These are phyloP conservation scores for Coecobrya sp. DNA, from an alignment of 2,888 invertebrate genomes.

Conservation along the genomic window DNA sequence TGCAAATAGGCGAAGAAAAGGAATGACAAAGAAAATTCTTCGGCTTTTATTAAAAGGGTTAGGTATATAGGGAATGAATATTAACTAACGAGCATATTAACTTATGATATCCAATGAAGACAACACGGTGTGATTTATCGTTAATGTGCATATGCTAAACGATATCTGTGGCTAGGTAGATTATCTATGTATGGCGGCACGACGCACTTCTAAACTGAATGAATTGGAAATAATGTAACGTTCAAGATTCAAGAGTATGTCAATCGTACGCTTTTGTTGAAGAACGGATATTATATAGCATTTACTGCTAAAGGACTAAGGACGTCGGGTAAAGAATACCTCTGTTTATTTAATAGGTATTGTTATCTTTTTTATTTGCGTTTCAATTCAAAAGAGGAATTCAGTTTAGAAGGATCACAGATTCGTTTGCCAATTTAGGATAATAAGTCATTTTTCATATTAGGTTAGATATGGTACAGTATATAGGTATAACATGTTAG, in stretches of 20 bases:
- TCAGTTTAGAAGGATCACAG: conserved; percentile 19
- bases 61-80: not conserved
- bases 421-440: conserved; percentile 66
- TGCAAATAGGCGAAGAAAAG: conserved; percentile 52
- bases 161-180: not conserved
- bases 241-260: not conserved
- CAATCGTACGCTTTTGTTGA: not conserved
- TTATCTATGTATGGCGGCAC: not conserved
- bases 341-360: not conserved
- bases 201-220: conserved; percentile 1
- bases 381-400: conserved; percentile 46
- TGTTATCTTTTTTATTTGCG: conserved; percentile 41
- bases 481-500: not conserved
- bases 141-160: not conserved
- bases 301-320: not conserved
- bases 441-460: conserved; percentile 48
- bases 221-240: conserved; percentile 5
- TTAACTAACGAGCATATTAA: conserved; percentile 41
- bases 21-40: conserved; percentile 71
- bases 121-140: not conserved
- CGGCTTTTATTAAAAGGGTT: conserved; percentile 11
- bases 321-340: not conserved
- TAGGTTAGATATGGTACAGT: not conserved
- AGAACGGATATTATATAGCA: not conserved
- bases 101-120: not conserved